These are phyloP conservation scores for Cuniculus paca DNA, from an alignment of 2,797 vertebrate species.

Conservation along the genomic window DNA sequence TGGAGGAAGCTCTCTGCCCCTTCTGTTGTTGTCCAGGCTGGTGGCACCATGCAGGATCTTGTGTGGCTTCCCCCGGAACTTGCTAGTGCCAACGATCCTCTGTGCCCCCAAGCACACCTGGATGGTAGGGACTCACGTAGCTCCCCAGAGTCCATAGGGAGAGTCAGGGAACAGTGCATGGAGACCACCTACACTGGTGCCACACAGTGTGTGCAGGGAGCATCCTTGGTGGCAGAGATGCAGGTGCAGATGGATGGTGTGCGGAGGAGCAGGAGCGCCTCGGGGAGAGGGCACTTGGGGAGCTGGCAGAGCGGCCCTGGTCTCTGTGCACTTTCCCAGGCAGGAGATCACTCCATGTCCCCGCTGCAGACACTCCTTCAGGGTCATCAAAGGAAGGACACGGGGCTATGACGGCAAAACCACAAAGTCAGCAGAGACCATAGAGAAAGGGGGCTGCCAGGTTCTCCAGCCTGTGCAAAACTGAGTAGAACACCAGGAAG, in stretches of 20 bases:
- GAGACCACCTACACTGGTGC: rapidly evolving
- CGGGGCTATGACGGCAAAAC: not conserved
- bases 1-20: not conserved
- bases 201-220: rapidly evolving
- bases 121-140: no score
- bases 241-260: not conserved
- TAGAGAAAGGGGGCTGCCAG: not conserved
- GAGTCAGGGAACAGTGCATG: not conserved
- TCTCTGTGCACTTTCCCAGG: not conserved
- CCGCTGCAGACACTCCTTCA: not conserved
- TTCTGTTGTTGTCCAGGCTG: not conserved
- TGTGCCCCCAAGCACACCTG: not conserved
- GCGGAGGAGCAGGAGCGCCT: not conserved
- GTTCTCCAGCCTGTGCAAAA: not conserved
- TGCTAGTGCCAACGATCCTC: not conserved
- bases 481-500: not conserved
- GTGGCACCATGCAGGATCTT: not conserved
- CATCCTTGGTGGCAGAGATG: not conserved
- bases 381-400: not conserved
- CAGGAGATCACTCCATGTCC: not conserved
- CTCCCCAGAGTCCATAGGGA: not conserved
- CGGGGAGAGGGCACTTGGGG: not conserved
- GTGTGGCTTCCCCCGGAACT: not conserved
- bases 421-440: no score
- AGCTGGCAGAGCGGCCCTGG: not conserved